These are phyloP conservation scores for Argyresthia albistria DNA, from an alignment of 2,888 invertebrate species.

Conservation along the genomic window DNA sequence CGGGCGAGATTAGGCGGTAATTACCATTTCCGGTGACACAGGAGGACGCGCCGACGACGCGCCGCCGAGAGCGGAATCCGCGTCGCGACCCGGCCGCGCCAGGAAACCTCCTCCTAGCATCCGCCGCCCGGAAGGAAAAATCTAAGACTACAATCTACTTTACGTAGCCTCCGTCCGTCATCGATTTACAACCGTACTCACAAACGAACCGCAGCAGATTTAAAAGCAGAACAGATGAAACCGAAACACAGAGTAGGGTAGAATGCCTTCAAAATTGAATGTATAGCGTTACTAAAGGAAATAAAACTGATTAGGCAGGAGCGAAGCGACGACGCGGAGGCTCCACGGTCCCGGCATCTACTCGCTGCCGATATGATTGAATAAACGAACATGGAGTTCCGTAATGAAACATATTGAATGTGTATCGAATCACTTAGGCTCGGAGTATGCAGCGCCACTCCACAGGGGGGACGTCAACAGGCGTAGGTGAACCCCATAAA, in stretches of 20 bases:
- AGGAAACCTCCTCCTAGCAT: slow-evolving; percentile 32
- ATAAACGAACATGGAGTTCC: slow-evolving; percentile 58
- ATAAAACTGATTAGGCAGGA: slow-evolving; percentile 61
- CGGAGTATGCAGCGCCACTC: slow-evolving; percentile 52
- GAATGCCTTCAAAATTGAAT: slow-evolving; percentile 30
- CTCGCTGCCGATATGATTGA: slow-evolving; percentile 58
- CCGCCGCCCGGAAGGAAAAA: slow-evolving; percentile 38
- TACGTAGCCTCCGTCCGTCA: background rate
- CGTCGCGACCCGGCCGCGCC: slow-evolving; percentile 22
- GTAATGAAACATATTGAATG: slow-evolving; percentile 72
- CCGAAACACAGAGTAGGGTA: background rate
- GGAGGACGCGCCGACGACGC: slow-evolving; percentile 49
- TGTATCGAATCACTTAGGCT: slow-evolving; percentile 70
- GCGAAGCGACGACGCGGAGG: slow-evolving; percentile 42
- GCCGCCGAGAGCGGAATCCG: slow-evolving; percentile 32
- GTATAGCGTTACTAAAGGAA: slow-evolving; percentile 41
- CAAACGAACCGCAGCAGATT: background rate
- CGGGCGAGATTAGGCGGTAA: slow-evolving; percentile 73
- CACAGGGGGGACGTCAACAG: slow-evolving; percentile 54
- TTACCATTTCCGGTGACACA: slow-evolving; percentile 70
- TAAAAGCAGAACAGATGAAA: background rate
- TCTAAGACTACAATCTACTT: slow-evolving; percentile 24
- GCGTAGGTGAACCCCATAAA: slow-evolving; percentile 63
- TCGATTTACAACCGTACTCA: background rate
- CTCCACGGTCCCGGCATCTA: slow-evolving; percentile 20